phyloP scores from a whole-genome alignment of 2,888 invertebrate species.

The Odontomyia ornata region DNA sequence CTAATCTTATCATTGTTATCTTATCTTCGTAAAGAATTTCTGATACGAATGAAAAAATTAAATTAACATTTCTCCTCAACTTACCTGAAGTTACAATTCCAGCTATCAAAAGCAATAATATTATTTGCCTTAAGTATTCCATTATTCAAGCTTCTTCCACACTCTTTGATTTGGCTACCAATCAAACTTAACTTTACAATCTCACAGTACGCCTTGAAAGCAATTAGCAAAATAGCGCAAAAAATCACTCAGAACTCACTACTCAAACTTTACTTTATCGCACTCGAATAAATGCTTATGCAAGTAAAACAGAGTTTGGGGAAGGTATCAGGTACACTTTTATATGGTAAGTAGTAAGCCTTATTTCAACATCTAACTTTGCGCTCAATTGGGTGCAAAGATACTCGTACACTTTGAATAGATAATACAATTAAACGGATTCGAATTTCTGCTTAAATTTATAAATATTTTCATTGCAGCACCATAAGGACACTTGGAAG shows the following conservation, averaged over 20 bases:
- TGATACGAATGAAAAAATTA: neutral
- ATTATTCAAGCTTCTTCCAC: neutral
- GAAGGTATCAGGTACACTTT: conserved; percentile 8
- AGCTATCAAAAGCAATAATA: neutral
- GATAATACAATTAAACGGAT: too few species aligned
- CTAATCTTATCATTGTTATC: conserved; percentile 1
- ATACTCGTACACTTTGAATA: too few species aligned
- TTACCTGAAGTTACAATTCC: conserved; percentile 11
- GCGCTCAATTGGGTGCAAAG: too few species aligned
- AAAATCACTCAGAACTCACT: neutral
- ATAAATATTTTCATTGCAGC: neutral
- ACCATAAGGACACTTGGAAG: conserved; percentile 26
- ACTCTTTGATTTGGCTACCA: neutral
- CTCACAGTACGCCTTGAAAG: too few species aligned
- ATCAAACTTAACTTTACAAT: neutral
- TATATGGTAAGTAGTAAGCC: neutral
- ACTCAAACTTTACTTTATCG: too few species aligned
- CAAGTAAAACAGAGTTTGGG: neutral
- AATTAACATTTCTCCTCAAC: neutral
- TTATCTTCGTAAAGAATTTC: neutral
- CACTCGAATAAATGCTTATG: neutral
- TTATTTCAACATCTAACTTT: too few species aligned
- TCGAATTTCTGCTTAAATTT: too few species aligned
- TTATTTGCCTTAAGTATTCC: conserved; percentile 27
- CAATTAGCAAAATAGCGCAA: neutral